phyloP scores from a whole-genome alignment of 2,797 vertebrate species.

The Pseudotriccus pelzelni region DNA sequence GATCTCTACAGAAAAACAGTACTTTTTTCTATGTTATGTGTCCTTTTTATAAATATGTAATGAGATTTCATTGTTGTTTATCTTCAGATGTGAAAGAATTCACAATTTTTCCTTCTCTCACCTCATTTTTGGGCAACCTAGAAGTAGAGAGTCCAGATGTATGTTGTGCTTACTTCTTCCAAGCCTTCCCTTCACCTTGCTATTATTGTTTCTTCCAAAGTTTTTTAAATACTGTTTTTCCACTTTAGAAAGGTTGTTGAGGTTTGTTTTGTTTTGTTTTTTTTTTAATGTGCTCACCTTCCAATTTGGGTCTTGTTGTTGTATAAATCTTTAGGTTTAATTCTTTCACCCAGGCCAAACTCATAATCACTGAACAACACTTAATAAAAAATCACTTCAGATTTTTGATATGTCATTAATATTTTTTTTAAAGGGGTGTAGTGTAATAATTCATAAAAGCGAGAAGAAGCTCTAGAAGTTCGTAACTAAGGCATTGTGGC shows the following conservation, averaged over 20 bases:
- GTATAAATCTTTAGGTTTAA: neutral
- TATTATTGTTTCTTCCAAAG: neutral
- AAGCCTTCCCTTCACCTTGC: neutral
- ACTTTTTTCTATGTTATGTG: neutral
- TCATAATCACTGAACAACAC: neutral
- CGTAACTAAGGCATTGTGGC: neutral
- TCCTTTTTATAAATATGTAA: neutral
- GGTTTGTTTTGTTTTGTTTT: neutral
- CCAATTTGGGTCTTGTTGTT: neutral
- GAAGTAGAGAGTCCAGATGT: neutral
- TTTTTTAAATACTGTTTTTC: neutral
- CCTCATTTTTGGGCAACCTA: neutral
- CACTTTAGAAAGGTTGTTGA: neutral
- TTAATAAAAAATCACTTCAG: neutral
- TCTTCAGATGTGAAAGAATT: neutral
- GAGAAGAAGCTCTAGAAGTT: neutral
- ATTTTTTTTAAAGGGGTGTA: accelerated
- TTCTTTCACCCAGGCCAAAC: neutral
- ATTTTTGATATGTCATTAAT: neutral
- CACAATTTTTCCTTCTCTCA: neutral
- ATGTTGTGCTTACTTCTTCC: neutral
- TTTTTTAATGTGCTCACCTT: neutral
- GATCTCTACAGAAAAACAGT: neutral
- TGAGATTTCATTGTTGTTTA: neutral
- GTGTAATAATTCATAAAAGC: neutral